These are phyloP conservation scores for Agrilus planipennis DNA, from an alignment of 1,140 invertebrate species.

Conservation along the genomic window DNA sequence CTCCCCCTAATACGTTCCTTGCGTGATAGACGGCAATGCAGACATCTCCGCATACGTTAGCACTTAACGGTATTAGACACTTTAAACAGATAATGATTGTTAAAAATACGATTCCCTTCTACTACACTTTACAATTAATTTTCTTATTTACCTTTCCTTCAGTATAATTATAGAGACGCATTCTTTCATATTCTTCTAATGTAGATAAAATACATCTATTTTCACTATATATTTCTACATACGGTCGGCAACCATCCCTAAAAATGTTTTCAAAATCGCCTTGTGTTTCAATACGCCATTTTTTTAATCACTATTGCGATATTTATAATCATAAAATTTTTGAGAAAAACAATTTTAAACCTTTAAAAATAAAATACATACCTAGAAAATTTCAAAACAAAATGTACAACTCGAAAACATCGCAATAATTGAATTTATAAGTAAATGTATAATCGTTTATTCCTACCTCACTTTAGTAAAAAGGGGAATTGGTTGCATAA, in stretches of 20 bases:
- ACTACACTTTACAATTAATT: neutral
- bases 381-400: too few species aligned
- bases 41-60: conserved; percentile 73
- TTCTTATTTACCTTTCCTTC: conserved; percentile 60
- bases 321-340: too few species aligned
- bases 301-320: too few species aligned
- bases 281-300: too few species aligned
- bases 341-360: too few species aligned
- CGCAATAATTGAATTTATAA: too few species aligned
- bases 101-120: neutral
- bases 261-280: conserved; percentile 18
- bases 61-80: conserved; percentile 35
- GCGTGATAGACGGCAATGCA: conserved; percentile 75
- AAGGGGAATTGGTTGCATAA: conserved; percentile 75
- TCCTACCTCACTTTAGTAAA: conserved; percentile 78
- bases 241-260: conserved; percentile 87
- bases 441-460: too few species aligned
- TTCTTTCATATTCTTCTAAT: conserved; percentile 77
- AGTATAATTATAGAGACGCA: conserved; percentile 64
- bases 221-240: conserved; percentile 83
- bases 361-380: too few species aligned
- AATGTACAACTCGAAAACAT: too few species aligned
- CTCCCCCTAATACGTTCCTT: conserved; percentile 67
- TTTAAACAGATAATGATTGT: conserved; percentile 13
- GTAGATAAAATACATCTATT: conserved; percentile 75